phyloP scores from a whole-genome alignment of 2,888 invertebrate genomes.

The Ischnura elegans region DNA sequence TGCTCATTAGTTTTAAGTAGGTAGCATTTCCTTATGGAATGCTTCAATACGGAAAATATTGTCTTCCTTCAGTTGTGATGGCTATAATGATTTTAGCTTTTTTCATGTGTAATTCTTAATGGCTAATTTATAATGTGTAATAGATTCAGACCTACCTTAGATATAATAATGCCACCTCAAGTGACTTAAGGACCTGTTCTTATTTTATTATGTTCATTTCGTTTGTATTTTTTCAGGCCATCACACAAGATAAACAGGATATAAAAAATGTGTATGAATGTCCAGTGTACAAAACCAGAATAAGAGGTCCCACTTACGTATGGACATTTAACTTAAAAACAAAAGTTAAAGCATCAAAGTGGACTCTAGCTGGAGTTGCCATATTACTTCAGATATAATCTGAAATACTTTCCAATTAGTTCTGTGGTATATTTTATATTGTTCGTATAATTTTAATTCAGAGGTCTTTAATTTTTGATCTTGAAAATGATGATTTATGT shows the following conservation, averaged over 20 bases:
- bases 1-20: no score
- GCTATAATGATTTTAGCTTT: no score
- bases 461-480: neutral
- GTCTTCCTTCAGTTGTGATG: no score
- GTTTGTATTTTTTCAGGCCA: slow-evolving; percentile 68
- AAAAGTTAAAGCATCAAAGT: slow-evolving; percentile 92
- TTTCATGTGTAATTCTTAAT: no score
- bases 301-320: slow-evolving; percentile 94
- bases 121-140: no score
- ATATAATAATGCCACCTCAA: no score
- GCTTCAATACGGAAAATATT: no score
- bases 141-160: no score
- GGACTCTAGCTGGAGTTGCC: slow-evolving; percentile 96
- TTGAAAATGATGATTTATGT: neutral
- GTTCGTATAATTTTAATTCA: neutral
- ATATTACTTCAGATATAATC: slow-evolving; percentile 89
- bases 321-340: slow-evolving; percentile 97
- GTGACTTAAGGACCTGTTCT: no score
- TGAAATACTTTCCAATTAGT: neutral
- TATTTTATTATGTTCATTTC: no score
- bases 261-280: slow-evolving; percentile 93
- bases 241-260: slow-evolving; percentile 89
- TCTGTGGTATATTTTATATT: neutral
- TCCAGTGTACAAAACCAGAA: slow-evolving; percentile 95
- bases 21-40: no score